Base-by-base conservation (phyloP, 2,797 vertebrate species). In the Girardinus metallicus region DNA sequence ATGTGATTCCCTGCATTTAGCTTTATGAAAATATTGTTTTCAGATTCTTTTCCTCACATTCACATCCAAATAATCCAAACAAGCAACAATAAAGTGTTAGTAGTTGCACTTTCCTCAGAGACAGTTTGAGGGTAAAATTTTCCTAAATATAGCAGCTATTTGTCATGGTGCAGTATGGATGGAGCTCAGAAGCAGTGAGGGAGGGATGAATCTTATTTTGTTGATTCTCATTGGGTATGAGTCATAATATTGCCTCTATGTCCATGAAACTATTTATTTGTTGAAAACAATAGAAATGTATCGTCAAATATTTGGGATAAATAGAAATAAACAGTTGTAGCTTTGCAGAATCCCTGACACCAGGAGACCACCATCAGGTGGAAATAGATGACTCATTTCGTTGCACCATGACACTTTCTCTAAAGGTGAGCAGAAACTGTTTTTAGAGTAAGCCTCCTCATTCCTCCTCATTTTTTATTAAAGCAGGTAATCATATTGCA, bases 121-220 rank as follows among this genome's bases (percentile, higher is more conserved):
- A 82, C 43, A 60, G 74, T 84, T 85, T 76, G 36, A 62, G 70
- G 46, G 66, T 46, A 26, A 47, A 70, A 75, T 29, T 66, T 70
- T 76, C 3, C 55, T 85, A 85, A 83, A 89, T 91, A 80, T 80
- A 91, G 85, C 57, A 62, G 75, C 47, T 41, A 57, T 53, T 55
- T 81, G 29, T 77, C 74, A 83, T 78, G 74, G 76, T 86, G 85
- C 71, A 80, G 64, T 76, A 46, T 84, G 26, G 49, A 78, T 82
- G 13, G 43, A 74, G 36, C 51, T 57, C 34, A 75, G 70, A 26
- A 78, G 70, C 76, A 76, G 34, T 49, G 51, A 73, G 51, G 47
- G 51, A 43, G 29, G 16, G 15, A 36, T 60, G 15, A n/a, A 66
- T 86, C 44, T 53, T 39, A 68, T 86, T 57, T 66, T 70, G 31